Conservation (phyloP, 1,140 invertebrate species). For the Augochlora pura region DNA sequence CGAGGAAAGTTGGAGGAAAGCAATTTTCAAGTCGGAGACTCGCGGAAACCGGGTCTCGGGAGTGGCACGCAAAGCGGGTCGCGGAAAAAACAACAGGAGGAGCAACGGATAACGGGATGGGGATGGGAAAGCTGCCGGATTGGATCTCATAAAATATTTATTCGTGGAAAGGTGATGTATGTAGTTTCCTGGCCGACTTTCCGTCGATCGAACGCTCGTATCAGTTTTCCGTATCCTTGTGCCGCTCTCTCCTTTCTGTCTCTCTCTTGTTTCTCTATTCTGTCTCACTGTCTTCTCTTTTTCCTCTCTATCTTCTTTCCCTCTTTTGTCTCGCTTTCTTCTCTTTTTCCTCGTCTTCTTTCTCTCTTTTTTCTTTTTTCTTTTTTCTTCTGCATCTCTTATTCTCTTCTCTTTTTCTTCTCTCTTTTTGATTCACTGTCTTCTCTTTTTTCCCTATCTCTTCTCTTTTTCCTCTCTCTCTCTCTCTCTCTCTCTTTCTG, state of each 20-base stretch:
- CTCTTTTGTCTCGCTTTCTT: too few relatives aligned
- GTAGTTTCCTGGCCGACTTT: slow-evolving; percentile 36
- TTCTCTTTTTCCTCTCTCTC: neutral
- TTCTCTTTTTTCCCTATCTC: too few relatives aligned
- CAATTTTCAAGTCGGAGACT: too few relatives aligned
- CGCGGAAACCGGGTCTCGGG: too few relatives aligned
- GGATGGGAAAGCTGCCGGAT: slow-evolving; percentile 26
- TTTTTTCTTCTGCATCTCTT: too few relatives aligned
- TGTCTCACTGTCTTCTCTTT: neutral
- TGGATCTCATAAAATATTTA: slow-evolving; percentile 51
- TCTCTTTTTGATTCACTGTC: too few relatives aligned
- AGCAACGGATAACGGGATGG: neutral
- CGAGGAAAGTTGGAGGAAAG: too few relatives aligned
- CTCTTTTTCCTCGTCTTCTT: neutral
- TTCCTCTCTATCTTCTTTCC: neutral
- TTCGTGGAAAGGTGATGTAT: slow-evolving; percentile 39
- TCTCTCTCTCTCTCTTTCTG: too few relatives aligned
- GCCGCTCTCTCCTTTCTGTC: too few relatives aligned
- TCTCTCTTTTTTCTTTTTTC: neutral
- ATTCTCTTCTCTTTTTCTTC: too few relatives aligned
- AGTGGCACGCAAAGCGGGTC: neutral
- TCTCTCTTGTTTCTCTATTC: too few relatives aligned
- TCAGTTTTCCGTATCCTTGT: slow-evolving; percentile 20
- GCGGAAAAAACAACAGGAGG: slow-evolving; percentile 8
- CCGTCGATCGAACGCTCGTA: slow-evolving; percentile 33